phyloP scores from a whole-genome alignment of 2,113 vertebrate species.

The Pomatostomus ruficeps region DNA sequence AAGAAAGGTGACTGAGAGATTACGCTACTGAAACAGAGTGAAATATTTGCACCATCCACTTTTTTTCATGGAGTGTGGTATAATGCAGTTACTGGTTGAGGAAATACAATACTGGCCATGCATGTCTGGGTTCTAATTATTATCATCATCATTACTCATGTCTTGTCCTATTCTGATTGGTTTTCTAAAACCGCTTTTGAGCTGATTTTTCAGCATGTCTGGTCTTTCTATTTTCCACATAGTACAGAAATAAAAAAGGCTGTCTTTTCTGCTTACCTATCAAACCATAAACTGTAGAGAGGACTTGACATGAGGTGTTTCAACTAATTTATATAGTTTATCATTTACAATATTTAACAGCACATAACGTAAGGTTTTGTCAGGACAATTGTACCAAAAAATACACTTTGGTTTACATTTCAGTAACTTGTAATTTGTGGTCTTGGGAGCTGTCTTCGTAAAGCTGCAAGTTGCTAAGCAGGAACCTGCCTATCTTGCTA shows the following conservation, averaged over 20 bases:
- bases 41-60: not conserved
- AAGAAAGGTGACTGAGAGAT: not conserved
- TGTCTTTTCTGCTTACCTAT: not conserved
- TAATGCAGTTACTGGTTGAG: not conserved
- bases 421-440: not conserved
- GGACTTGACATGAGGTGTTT: not conserved
- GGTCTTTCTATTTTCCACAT: not conserved
- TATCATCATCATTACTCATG: not conserved
- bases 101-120: not conserved
- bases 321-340: not conserved
- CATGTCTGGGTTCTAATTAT: not conserved
- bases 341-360: not conserved
- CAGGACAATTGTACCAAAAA: constrained; percentile 5
- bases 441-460: not conserved
- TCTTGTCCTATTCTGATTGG: not conserved
- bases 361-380: not conserved
- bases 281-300: not conserved
- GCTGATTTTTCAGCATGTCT: not conserved
- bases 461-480: not conserved
- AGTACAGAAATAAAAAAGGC: not conserved
- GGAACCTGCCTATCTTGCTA: not conserved
- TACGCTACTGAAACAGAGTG: not conserved
- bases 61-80: not conserved
- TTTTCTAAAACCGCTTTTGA: not conserved
- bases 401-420: not conserved